A percentile compares a stretch with the other conserved stretches of the same genome.
phyloP scores from a whole-genome alignment of 2,113 vertebrate genomes.

The Thalassarche chlororhynchos region DNA sequence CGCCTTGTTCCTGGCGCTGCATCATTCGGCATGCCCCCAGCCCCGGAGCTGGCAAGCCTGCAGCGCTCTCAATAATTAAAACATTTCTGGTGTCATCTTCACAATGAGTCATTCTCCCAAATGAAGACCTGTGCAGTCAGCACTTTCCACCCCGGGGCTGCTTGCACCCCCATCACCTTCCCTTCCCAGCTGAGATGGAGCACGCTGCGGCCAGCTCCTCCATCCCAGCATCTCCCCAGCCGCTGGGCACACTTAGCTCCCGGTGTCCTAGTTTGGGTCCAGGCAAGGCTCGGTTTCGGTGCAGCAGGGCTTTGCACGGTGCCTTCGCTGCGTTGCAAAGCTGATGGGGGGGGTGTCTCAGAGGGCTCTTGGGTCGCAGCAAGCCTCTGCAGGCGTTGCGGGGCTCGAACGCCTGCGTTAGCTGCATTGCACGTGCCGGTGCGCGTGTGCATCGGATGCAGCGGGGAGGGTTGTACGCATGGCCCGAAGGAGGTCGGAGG shows the following conservation, averaged over 20 bases:
- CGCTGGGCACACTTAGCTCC: background rate
- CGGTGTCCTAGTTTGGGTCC: background rate
- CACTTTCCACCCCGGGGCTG: background rate
- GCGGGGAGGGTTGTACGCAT: background rate
- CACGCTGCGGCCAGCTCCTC: background rate
- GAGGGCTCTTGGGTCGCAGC: background rate
- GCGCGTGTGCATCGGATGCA: background rate
- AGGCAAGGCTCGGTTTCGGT: accelerated
- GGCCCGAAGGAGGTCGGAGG: background rate
- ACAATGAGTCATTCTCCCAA: background rate
- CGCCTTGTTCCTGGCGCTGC: accelerated
- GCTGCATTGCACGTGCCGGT: background rate
- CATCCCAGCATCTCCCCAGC: background rate
- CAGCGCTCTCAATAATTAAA: background rate
- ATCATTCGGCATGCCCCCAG: accelerated
- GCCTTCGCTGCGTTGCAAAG: accelerated
- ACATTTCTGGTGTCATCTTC: background rate
- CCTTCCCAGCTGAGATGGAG: background rate
- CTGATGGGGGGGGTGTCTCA: no score
- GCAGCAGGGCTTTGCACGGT: accelerated
- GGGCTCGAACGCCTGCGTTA: accelerated
- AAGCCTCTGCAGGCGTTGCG: accelerated
- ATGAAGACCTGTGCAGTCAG: background rate
- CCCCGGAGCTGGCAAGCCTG: background rate
- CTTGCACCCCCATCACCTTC: background rate